phyloP scores from a whole-genome alignment of 37 sponge, comb jelly and placozoan genomes.

The Aphrocallistes beatrix region DNA sequence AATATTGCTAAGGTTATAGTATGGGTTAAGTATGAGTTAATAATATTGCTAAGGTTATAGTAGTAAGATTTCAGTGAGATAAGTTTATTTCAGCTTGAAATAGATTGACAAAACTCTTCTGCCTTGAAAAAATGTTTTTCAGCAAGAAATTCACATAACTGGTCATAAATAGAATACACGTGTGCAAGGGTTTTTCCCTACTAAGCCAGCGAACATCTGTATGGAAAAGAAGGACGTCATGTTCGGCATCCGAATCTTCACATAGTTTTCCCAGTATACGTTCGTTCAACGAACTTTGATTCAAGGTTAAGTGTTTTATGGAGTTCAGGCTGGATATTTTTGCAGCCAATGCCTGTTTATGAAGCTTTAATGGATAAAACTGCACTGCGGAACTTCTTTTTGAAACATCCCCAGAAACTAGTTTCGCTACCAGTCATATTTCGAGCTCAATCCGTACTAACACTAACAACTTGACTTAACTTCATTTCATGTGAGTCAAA shows the following conservation, averaged over 20 bases:
- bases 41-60: neutral
- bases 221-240: conserved; percentile 1
- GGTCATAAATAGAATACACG: neutral
- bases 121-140: neutral
- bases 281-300: neutral
- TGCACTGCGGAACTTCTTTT: neutral
- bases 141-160: conserved; percentile 13
- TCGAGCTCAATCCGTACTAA: neutral
- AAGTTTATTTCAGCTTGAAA: conserved; percentile 5
- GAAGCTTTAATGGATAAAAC: neutral
- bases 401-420: neutral
- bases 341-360: no score
- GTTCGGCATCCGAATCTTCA: conserved; percentile 5
- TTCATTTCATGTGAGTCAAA: neutral
- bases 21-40: no score
- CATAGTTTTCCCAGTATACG: neutral
- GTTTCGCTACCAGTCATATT: neutral
- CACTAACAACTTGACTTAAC: neutral
- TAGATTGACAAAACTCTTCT: conserved; percentile 5
- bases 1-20: no score
- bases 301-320: neutral
- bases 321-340: neutral
- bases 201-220: conserved; percentile 15
- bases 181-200: neutral
- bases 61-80: conserved; percentile 6